Conservation (phyloP, 2,888 invertebrate genomes). For the Acrobasis repandana region DNA sequence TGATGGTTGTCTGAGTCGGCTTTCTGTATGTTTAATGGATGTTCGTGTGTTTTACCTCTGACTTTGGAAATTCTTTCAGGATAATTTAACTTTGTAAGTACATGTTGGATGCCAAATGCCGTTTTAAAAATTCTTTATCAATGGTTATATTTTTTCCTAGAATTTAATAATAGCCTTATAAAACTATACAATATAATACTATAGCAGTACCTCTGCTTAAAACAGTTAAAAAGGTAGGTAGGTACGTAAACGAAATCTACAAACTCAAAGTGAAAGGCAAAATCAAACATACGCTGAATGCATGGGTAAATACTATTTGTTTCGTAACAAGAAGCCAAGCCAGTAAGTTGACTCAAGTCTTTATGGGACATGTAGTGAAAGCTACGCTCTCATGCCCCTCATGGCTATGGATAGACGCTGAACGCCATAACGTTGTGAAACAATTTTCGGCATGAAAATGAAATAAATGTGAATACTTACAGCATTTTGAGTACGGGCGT, state of each 20-base stretch:
- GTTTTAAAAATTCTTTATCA: too few species aligned
- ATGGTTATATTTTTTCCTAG: too few species aligned
- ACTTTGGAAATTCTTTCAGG: too few species aligned
- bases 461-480: constrained; percentile 79
- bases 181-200: too few species aligned
- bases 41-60: too few species aligned
- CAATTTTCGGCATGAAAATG: not conserved
- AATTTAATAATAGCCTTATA: too few species aligned
- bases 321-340: constrained; percentile 3
- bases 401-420: constrained; percentile 19
- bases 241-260: not conserved
- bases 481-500: constrained; percentile 84
- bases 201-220: too few species aligned
- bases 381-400: constrained; percentile 9
- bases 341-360: not conserved
- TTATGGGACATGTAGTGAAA: constrained; percentile 9
- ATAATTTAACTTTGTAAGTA: too few species aligned
- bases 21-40: too few species aligned
- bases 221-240: too few species aligned
- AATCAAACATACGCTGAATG: not conserved
- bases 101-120: too few species aligned
- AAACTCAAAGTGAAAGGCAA: not conserved
- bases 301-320: not conserved
- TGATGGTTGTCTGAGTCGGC: too few species aligned
- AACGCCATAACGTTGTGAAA: not conserved